Conservation (phyloP, 2,888 invertebrate genomes). For the Plusia festucae region DNA sequence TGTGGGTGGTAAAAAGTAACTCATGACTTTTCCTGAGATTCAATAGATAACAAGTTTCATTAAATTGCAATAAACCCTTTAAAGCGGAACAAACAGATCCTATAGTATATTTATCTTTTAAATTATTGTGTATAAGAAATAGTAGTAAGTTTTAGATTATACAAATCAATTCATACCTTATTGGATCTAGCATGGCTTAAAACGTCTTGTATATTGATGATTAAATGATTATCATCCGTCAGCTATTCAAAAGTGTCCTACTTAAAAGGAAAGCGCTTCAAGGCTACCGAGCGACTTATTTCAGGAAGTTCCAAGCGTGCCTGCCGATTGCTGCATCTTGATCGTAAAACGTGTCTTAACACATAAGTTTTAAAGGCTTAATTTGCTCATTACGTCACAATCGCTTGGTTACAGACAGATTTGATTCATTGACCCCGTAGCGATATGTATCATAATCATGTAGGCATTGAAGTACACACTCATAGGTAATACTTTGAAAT, state of each 20-base stretch:
- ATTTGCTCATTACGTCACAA: constrained; percentile 49
- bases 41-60: neutral
- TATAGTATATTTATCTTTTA: neutral
- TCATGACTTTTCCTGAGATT: no score
- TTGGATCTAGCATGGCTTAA: neutral
- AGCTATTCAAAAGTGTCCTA: constrained; percentile 27
- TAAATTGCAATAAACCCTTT: neutral
- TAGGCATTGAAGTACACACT: neutral
- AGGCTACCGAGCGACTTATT: constrained; percentile 36
- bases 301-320: constrained; percentile 57
- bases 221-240: neutral
- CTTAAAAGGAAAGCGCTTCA: constrained; percentile 52
- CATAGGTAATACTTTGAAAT: neutral
- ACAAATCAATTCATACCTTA: neutral
- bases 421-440: constrained; percentile 55
- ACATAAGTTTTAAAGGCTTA: constrained; percentile 36
- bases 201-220: neutral
- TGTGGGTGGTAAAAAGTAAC: neutral
- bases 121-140: neutral
- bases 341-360: constrained; percentile 47
- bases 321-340: constrained; percentile 34
- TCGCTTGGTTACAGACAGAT: constrained; percentile 43
- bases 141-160: neutral
- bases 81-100: neutral
- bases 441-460: constrained; percentile 53